Evolutionary conservation across 2,888 invertebrate species (phyloP), one percentile per base, ranked within the genome.

Genomic region (Pheosia gnoma): DNA sequence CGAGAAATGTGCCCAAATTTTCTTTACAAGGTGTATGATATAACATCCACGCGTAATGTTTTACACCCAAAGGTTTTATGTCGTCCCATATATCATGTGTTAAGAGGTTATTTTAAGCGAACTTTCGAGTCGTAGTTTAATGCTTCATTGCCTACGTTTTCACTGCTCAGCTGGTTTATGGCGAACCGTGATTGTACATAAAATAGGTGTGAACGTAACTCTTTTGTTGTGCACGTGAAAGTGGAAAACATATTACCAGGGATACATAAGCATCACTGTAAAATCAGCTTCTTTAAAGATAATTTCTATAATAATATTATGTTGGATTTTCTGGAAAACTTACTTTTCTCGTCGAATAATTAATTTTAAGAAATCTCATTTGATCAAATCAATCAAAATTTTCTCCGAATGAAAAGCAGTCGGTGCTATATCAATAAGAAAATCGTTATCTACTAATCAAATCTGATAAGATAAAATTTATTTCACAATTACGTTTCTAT

Each of bases 61-160:
- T 25, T 25, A 25, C 25, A 25, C 25, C 25, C 25, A 25, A 25
- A 25, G 25, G 25, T 25, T 25, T 51, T 8, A 25, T 7, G 53
- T 37, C 4, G 38, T 53, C 8, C 10, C 37, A 36, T 53, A 37
- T 8, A 51, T 8, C 5, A 53, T 8, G 51, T 25, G 25, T 7
- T 51, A 25, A 25, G 25, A 25, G 53, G 37, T 53, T 53, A 37
- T 52, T 52, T 52, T 38, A 37, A 51, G 53, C 10, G 38, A 36
- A 53, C 53, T 53, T 53, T 53, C 53, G 38, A 53, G 53, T 53
- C 25, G 38, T 53, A 53, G 10, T 53, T 53, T 37, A 11, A 53
- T 53, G 53, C 4, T 37, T 53, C 53, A 53, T 53, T 37, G 25
- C 25, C 25, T 25, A 25, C 5, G 53, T 37, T 53, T 53, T 53